Percentiles rank a stretch among this genome's conserved stretches.
Evolutionary conservation across 2,113 vertebrate genomes (phyloP).

Genomic region (Oxygymnocypris stewartii): DNA sequence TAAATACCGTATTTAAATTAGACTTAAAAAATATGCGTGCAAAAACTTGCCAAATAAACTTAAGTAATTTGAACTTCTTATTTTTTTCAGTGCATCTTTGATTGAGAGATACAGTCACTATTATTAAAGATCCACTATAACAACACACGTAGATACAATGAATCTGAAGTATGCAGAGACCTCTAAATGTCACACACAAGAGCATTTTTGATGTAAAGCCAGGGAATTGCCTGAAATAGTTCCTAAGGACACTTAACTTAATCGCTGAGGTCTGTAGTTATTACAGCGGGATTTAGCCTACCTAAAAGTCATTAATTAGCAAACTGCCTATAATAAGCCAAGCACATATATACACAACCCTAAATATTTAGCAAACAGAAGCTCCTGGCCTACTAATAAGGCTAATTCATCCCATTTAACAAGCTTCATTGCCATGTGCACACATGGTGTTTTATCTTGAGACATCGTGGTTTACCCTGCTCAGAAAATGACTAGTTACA

Average conservation of each 20-base stretch:
- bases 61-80: no score
- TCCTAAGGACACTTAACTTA: background rate
- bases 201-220: background rate
- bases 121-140: background rate
- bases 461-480: background rate
- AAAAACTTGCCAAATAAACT: no score
- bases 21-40: no score
- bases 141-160: background rate
- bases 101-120: background rate
- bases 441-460: background rate
- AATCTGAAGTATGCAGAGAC: background rate
- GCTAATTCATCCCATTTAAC: background rate
- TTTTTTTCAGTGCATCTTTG: background rate
- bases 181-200: background rate
- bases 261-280: background rate
- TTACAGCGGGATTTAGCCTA: background rate
- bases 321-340: background rate
- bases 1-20: no score
- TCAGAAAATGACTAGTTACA: background rate
- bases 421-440: background rate
- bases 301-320: no score
- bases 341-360: background rate
- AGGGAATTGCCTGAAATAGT: background rate
- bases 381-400: background rate
- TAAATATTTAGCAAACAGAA: slow-evolving; percentile 3